These are phyloP conservation scores for Pogonocichla stellata DNA, from an alignment of 2,113 vertebrate genomes.

Conservation along the genomic window DNA sequence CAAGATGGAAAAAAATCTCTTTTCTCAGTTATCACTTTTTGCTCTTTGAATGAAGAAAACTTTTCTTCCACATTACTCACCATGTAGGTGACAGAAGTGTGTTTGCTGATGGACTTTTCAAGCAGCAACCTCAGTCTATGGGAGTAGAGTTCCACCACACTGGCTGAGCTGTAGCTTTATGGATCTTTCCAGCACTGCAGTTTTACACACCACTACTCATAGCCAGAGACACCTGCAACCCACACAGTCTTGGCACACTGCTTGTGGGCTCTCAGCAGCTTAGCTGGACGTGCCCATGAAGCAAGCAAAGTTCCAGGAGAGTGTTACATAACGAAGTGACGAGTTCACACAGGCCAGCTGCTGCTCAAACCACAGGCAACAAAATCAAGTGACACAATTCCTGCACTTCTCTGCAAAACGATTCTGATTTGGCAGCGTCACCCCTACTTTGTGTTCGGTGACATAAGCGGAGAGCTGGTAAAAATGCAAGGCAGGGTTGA, in stretches of 20 bases:
- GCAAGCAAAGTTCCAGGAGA: neutral
- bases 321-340: neutral
- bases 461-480: accelerated
- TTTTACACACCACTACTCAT: neutral
- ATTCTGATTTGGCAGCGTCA: neutral
- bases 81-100: neutral
- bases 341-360: neutral
- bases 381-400: neutral
- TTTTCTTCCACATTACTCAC: neutral
- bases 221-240: neutral
- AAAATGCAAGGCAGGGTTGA: neutral
- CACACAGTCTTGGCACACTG: neutral
- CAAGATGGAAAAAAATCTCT: neutral
- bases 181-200: neutral
- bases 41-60: neutral
- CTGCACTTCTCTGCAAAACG: accelerated
- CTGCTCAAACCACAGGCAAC: neutral
- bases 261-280: neutral
- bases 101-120: neutral
- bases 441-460: neutral
- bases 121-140: neutral
- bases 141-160: neutral
- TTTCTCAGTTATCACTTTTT: neutral
- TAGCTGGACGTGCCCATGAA: neutral
- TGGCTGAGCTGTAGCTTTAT: neutral